phyloP scores from a whole-genome alignment of 37 sponge, comb jelly and placozoan species.

The Cliona cf. orientalis region DNA sequence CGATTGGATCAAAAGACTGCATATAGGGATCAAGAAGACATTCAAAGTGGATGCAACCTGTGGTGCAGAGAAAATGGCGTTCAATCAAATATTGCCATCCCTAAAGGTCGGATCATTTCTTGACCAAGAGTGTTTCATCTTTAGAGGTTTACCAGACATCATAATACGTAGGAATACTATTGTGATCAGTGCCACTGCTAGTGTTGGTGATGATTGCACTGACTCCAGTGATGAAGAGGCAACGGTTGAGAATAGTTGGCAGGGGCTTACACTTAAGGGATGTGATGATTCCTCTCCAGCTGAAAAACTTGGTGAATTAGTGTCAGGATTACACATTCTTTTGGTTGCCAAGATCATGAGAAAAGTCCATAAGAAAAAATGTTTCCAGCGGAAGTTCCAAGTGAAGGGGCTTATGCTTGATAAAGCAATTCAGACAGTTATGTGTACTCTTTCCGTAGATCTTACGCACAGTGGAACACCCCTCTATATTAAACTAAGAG shows the following conservation, averaged over 20 bases:
- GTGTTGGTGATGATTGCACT: neutral
- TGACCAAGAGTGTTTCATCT: neutral
- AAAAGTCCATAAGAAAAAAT: neutral
- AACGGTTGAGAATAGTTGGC: neutral
- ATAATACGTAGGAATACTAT: neutral
- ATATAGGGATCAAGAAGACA: neutral
- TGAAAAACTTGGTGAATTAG: neutral
- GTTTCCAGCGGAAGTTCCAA: neutral
- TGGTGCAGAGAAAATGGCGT: neutral
- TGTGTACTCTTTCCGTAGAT: neutral
- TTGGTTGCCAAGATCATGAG: neutral
- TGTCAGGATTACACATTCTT: neutral
- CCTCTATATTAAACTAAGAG: no score
- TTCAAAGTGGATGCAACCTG: neutral
- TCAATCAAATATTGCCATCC: neutral
- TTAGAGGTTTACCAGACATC: neutral
- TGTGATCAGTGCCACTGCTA: neutral
- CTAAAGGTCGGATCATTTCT: neutral
- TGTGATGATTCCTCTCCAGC: neutral
- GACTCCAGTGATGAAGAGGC: neutral
- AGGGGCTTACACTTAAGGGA: neutral
- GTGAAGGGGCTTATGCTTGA: neutral
- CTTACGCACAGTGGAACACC: no score
- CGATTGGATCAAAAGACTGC: neutral
- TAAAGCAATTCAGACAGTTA: neutral